A percentile compares a stretch with the other conserved stretches of the same genome.
These are phyloP conservation scores for Agrotis puta DNA, from an alignment of 2,888 invertebrate species.

Conservation along the genomic window DNA sequence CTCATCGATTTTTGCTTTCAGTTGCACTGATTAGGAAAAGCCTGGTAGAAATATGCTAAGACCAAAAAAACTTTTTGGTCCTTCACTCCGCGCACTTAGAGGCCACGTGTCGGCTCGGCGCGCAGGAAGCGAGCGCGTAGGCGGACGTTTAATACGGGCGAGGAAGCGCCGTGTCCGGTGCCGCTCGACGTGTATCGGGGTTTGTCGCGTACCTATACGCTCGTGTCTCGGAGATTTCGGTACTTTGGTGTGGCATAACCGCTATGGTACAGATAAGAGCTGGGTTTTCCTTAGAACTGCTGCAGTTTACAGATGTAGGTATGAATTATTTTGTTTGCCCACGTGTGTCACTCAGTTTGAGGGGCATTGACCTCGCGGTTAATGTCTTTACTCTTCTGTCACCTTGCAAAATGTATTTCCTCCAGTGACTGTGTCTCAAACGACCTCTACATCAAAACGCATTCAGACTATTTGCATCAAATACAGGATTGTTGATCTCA, in stretches of 20 bases:
- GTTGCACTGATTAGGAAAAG: background rate
- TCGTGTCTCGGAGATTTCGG: constrained; percentile 32
- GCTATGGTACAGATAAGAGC: constrained; percentile 21
- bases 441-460: background rate
- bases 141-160: constrained; percentile 70
- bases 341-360: constrained; percentile 25
- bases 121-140: constrained; percentile 67
- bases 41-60: too few species aligned
- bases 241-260: constrained; percentile 44
- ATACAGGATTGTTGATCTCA: background rate
- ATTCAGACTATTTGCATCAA: constrained; percentile 10
- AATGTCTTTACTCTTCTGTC: constrained; percentile 11
- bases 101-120: constrained; percentile 46
- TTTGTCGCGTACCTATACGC: constrained; percentile 53
- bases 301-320: constrained; percentile 9
- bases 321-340: constrained; percentile 31
- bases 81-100: constrained; percentile 49
- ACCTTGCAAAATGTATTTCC: background rate
- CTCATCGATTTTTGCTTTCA: background rate
- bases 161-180: constrained; percentile 68
- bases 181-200: constrained; percentile 57
- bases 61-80: constrained; percentile 16
- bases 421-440: too few species aligned
- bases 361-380: constrained; percentile 30
- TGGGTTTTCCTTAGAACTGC: constrained; percentile 33